Evolutionary conservation across 1,140 invertebrate genomes (phyloP).

Genomic region (Drosophila jambulina): DNA sequence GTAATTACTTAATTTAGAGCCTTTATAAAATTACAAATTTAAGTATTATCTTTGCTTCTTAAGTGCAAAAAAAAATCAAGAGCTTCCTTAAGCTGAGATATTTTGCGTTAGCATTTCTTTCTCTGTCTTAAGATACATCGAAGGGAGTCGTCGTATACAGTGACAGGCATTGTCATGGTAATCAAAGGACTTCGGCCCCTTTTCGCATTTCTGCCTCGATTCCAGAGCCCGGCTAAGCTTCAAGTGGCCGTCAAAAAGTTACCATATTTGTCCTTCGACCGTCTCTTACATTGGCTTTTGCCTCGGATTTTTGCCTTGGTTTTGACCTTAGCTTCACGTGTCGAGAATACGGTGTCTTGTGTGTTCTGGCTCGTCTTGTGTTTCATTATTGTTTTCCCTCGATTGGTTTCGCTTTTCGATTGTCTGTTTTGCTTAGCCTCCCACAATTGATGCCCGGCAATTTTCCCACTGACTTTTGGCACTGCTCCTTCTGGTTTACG

Average conservation of each 20-base stretch:
- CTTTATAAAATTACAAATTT: neutral
- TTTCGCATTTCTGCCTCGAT: constrained; percentile 54
- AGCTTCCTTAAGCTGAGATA: too few species aligned
- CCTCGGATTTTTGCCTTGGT: constrained; percentile 21
- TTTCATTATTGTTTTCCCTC: constrained; percentile 77
- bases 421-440: constrained; percentile 76
- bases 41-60: too few species aligned
- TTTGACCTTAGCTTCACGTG: constrained; percentile 48
- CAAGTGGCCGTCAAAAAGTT: constrained; percentile 69
- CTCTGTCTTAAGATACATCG: constrained; percentile 3
- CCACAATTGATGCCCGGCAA: constrained; percentile 71
- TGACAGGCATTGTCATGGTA: constrained; percentile 66
- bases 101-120: neutral
- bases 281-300: constrained; percentile 37
- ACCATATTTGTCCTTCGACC: constrained; percentile 49
- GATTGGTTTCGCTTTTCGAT: constrained; percentile 72
- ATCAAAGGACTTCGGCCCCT: constrained; percentile 60
- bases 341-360: constrained; percentile 49
- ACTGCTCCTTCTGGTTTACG: constrained; percentile 60
- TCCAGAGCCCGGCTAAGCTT: constrained; percentile 54
- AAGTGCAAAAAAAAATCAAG: too few species aligned
- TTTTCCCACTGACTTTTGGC: constrained; percentile 72
- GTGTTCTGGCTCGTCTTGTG: constrained; percentile 31
- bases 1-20: too few species aligned
- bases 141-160: constrained; percentile 11